phyloP scores from a whole-genome alignment of 2,888 invertebrate species.

The Noctua janthina region DNA sequence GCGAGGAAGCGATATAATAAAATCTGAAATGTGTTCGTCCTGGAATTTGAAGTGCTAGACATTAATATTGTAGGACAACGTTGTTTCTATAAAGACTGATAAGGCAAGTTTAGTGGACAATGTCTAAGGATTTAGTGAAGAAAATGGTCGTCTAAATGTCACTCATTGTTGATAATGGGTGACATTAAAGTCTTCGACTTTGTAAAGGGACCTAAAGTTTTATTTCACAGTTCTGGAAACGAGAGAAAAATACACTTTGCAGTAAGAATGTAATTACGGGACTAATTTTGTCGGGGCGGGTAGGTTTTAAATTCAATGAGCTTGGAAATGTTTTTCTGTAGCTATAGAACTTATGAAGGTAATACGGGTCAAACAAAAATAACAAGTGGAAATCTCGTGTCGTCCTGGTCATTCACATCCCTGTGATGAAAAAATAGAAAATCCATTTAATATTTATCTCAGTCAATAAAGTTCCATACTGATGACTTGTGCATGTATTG shows the following conservation, averaged over 20 bases:
- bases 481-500: not conserved
- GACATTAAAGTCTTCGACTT: slow-evolving; percentile 45
- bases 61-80: slow-evolving; percentile 63
- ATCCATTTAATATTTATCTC: not conserved
- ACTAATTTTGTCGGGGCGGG: slow-evolving; percentile 37
- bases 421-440: not conserved
- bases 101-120: slow-evolving; percentile 51
- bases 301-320: slow-evolving; percentile 42
- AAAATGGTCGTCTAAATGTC: slow-evolving; percentile 49
- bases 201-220: slow-evolving; percentile 52
- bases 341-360: not conserved
- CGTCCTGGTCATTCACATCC: not conserved
- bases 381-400: not conserved
- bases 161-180: slow-evolving; percentile 53
- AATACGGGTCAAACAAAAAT: not conserved
- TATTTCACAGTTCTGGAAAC: slow-evolving; percentile 47
- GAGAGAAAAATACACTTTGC: slow-evolving; percentile 52
- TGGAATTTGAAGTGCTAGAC: slow-evolving; percentile 63
- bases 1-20: slow-evolving; percentile 80
- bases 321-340: slow-evolving; percentile 26
- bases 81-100: slow-evolving; percentile 52
- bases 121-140: slow-evolving; percentile 46
- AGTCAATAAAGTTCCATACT: rapidly evolving
- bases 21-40: slow-evolving; percentile 75
- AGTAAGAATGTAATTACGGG: slow-evolving; percentile 50